Base-by-base conservation (phyloP, 2,113 vertebrate genomes). In the Neogobius melanostomus region DNA sequence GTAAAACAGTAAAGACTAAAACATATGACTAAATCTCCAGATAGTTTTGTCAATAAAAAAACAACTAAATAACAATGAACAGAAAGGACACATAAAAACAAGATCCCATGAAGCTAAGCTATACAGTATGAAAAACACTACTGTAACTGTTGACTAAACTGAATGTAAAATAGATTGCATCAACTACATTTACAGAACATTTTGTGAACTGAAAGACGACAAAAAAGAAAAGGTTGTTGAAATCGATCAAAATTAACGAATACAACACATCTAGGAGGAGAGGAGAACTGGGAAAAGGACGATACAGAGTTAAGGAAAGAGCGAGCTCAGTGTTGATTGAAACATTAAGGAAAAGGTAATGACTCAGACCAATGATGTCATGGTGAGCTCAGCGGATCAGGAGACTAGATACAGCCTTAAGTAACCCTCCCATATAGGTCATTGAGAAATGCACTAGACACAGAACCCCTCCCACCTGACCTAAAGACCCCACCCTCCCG, bases 331-430 rank as follows among this genome's bases (percentile, higher is more conserved):
- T 63, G 75, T 61, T 80, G 66, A 79, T 61, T 80, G 66, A 79
- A 83, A 71, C 69, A 63, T 44, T 21, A 17, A 46, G 44, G 68
- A 71, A 46, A 51, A 14, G 44, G 65, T 43, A 49, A 50, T 84
- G 76, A 84, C 64, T 83, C 79, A 84, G 36, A 61, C 16, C 47
- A 36, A 72, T 86, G 85, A 84, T 81, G 81, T 87, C 82, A 84
- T 71, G 8, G 77, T 86, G 83, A 90, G 68, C 74, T 90, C 85
- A 89, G 69, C 61, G 80, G 82, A 75, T 84, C 76, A 71, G 84
- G 63, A 69, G 65, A 82, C n/a, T 54, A 83, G 66, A 88, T 73
- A 81, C 14, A 61, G 11, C 11, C n/a, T 43, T 12, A 57, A 45
- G 43, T 56, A 61, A 69, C 76, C 64, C 76, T 83, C 71, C 65